Conservation (phyloP, 2,113 vertebrate species). For the Pseudois nayaur region DNA sequence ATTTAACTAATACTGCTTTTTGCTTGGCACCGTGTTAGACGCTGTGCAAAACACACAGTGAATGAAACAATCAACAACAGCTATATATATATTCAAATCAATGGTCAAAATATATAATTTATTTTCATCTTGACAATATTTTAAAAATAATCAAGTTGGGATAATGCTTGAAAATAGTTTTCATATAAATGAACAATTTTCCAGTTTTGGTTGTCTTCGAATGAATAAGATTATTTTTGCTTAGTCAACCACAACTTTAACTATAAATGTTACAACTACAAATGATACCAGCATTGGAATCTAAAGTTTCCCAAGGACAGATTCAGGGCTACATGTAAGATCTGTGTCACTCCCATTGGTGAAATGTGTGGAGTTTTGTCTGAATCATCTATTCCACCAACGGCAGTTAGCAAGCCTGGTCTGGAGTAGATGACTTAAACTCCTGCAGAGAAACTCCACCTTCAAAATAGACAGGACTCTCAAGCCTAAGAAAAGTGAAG, state of each 20-base stretch:
- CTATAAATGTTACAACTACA: neutral
- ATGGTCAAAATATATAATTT: neutral
- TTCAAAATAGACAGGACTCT: constrained; percentile 43
- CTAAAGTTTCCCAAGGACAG: constrained; percentile 8
- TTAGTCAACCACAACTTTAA: neutral
- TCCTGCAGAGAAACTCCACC: constrained; percentile 45
- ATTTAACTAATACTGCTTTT: neutral
- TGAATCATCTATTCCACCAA: constrained; percentile 58
- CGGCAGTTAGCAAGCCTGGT: constrained; percentile 30
- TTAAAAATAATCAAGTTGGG: neutral
- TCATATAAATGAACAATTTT: constrained; percentile 1
- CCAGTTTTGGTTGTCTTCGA: neutral
- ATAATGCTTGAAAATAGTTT: neutral
- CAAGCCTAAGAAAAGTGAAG: constrained; percentile 52
- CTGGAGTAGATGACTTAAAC: constrained; percentile 36
- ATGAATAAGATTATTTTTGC: neutral
- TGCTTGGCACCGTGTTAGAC: neutral
- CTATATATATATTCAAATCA: neutral
- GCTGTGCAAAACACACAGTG: neutral
- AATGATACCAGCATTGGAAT: neutral
- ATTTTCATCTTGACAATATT: neutral
- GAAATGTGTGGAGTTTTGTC: constrained; percentile 13
- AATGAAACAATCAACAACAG: neutral
- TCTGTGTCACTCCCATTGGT: constrained; percentile 49
- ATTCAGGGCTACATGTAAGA: neutral